A percentile compares a stretch with the other conserved stretches of the same genome.
phyloP scores from a whole-genome alignment of 1,140 invertebrate species.

The Heliconius melpomene region DNA sequence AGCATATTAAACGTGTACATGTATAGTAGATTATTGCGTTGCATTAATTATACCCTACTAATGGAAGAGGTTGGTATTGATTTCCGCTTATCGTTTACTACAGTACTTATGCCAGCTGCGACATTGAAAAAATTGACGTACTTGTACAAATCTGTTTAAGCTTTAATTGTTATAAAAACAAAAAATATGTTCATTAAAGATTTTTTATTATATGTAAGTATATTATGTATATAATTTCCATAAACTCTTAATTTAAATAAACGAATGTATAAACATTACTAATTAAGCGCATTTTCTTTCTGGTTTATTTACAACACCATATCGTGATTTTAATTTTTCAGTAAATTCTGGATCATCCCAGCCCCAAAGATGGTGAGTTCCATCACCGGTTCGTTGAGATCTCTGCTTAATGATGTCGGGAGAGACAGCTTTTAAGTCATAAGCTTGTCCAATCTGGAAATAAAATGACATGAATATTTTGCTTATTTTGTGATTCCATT shows the following conservation, averaged over 20 bases:
- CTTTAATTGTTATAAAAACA: not conserved
- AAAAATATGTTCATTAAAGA: not conserved
- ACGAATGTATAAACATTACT: not conserved
- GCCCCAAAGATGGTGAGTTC: slow-evolving; percentile 81
- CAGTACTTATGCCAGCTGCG: slow-evolving; percentile 49
- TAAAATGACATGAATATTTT: not conserved
- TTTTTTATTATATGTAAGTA: not conserved
- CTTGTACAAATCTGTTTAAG: not conserved
- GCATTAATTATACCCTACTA: slow-evolving; percentile 64
- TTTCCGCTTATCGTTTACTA: slow-evolving; percentile 67
- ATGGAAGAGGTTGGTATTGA: slow-evolving; percentile 60
- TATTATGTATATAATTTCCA: slow-evolving; percentile 2
- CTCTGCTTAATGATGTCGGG: slow-evolving; percentile 81
- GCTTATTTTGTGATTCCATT: not conserved
- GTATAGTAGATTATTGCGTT: slow-evolving; percentile 52
- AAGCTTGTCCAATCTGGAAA: slow-evolving; percentile 83
- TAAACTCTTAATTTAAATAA: not conserved
- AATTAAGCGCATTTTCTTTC: slow-evolving; percentile 49
- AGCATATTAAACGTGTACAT: no score
- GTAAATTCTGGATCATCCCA: slow-evolving; percentile 82
- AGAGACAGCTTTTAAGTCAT: slow-evolving; percentile 83
- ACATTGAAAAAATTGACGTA: slow-evolving; percentile 43
- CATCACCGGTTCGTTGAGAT: slow-evolving; percentile 85
- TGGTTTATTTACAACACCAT: slow-evolving; percentile 51
- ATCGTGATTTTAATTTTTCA: slow-evolving; percentile 66